Percentiles rank a stretch among this genome's conserved stretches.
These are phyloP conservation scores for Athalia circularis DNA, from an alignment of 2,888 invertebrate species.

Conservation along the genomic window DNA sequence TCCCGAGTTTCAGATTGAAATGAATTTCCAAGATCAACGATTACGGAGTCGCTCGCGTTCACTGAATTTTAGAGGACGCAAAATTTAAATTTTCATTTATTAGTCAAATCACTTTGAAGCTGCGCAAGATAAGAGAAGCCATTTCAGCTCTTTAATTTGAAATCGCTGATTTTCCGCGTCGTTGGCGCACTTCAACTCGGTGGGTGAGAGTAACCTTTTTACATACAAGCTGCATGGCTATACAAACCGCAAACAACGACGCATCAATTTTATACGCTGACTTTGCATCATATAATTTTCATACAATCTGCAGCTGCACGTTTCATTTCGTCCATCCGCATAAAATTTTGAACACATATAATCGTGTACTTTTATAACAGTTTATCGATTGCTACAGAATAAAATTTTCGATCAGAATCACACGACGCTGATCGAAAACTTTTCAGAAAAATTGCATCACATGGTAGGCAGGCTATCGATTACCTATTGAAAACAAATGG, in stretches of 20 bases:
- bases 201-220: background rate
- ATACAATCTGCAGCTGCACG: no score
- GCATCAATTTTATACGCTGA: no score
- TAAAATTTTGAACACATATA: no score
- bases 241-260: no score
- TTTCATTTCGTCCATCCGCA: no score
- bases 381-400: background rate
- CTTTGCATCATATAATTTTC: no score
- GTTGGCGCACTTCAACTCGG: background rate
- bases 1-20: background rate
- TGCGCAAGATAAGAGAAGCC: background rate
- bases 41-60: background rate
- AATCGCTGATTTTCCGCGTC: background rate
- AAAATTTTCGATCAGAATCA: background rate
- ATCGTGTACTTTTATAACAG: background rate
- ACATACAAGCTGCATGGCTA: background rate
- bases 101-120: slow-evolving; percentile 2
- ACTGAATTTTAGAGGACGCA: background rate
- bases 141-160: slow-evolving; percentile 3
- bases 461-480: background rate
- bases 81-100: background rate
- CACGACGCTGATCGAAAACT: background rate
- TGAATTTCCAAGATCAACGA: background rate
- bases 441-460: background rate
- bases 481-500: background rate